Percentiles rank a stretch among this genome's conserved stretches.
phyloP scores from a whole-genome alignment of 2,113 vertebrate species.

The Microtus ochrogaster region DNA sequence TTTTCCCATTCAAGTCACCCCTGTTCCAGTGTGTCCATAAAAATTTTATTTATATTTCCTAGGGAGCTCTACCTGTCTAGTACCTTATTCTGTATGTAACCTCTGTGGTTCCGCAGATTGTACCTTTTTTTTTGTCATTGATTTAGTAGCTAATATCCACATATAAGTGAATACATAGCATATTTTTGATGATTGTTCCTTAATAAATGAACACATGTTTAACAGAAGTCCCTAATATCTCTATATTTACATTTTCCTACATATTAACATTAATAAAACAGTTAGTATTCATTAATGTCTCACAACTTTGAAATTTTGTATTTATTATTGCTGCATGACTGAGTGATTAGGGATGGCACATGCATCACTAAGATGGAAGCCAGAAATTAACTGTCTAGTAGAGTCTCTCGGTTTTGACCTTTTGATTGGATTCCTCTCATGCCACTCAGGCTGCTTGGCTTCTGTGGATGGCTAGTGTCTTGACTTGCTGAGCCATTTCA shows the following conservation, averaged over 20 bases:
- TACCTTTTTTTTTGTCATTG: neutral
- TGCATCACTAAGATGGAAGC: neutral
- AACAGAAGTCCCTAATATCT: neutral
- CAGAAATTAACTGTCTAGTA: neutral
- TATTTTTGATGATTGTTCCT: neutral
- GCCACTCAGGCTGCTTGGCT: neutral
- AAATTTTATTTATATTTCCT: neutral
- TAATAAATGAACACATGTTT: neutral
- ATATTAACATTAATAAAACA: neutral
- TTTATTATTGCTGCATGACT: neutral
- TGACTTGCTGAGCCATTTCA: neutral
- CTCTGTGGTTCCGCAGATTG: neutral
- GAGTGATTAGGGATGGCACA: neutral
- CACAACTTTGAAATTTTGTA: neutral
- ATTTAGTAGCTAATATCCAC: neutral
- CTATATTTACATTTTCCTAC: neutral
- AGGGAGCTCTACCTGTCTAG: neutral
- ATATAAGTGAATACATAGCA: neutral
- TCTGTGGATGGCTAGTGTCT: neutral
- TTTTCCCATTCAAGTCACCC: neutral
- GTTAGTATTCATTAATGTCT: neutral
- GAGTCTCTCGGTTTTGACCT: neutral
- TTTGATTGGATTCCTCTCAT: neutral
- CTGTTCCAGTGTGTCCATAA: neutral
- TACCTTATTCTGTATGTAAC: neutral